Base-by-base conservation (phyloP, 2,113 vertebrate genomes). In the Oreochromis spilurus region DNA sequence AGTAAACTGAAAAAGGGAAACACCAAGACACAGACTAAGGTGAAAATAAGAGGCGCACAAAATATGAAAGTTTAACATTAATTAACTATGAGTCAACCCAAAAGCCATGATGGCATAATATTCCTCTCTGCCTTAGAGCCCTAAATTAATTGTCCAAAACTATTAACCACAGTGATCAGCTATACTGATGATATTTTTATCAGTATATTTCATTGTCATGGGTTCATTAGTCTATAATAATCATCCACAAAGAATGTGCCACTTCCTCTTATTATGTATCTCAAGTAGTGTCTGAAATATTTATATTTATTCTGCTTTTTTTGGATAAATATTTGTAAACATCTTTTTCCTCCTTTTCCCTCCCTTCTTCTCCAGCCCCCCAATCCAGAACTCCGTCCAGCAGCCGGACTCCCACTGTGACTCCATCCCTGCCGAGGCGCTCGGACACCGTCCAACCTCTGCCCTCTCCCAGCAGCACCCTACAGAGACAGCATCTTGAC, bases 391-490 rank as follows among this genome's bases (percentile, higher is more conserved):
- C 92, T 58, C 96, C 95, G 2, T 95, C 90, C 1, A 65, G 72
- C 5, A 94, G 92, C 75, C 96, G 94, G 31, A 85, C 92, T 0
- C 45, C 94, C 3, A 93, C 94, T 8, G 50, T 90, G 3, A 52
- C 91, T 3, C 95, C 96, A 0, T 96, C 97, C 0, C 94, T 95
- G 36, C 87, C 95, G 21, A 94, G 95, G 84, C 90, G 91, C 40
- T 96, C 94, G 84, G 97, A 96, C 0, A 94, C 97, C n/a, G 93
- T 95, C 54, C 95, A 94, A 1, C 89, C 97, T 43, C 95, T 94
- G 90, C 60, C 96, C 0, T 95, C 96, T 29, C 96, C 91, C 40
- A 94, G 88, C 84, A 96, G 96, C 89, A 13, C 91, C 88, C 19
- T 93, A 87, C 36, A 94, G 96, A 83, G 86, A 91, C 55, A 45